Conservation (phyloP, 2,113 vertebrate genomes). For the Sebastes schlegelii region DNA sequence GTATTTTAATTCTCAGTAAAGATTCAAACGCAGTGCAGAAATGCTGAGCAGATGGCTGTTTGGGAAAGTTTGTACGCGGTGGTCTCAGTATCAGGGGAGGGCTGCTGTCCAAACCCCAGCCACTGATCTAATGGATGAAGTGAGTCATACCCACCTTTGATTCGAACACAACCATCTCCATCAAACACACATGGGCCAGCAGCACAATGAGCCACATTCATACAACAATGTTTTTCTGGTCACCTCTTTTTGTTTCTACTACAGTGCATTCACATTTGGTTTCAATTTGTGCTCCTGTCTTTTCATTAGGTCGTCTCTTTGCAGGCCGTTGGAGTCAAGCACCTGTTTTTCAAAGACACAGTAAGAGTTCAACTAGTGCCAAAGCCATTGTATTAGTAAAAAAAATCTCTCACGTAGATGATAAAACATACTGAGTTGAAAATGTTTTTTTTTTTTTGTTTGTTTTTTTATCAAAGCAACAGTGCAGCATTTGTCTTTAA, state of each 20-base stretch:
- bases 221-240: constrained; percentile 66
- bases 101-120: constrained; percentile 81
- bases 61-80: constrained; percentile 72
- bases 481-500: constrained; percentile 69
- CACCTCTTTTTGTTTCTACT: constrained; percentile 59
- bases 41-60: constrained; percentile 82
- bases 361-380: constrained; percentile 38
- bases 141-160: constrained; percentile 83
- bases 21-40: constrained; percentile 73
- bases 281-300: constrained; percentile 62
- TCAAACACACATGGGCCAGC: constrained; percentile 69
- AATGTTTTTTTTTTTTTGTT: background rate
- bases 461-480: constrained; percentile 49
- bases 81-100: constrained; percentile 74
- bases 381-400: constrained; percentile 26
- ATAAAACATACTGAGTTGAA: constrained; percentile 32
- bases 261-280: constrained; percentile 66
- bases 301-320: constrained; percentile 60
- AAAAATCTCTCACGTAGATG: constrained; percentile 40
- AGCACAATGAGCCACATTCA: constrained; percentile 73
- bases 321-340: constrained; percentile 59
- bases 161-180: constrained; percentile 69
- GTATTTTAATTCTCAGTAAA: constrained; percentile 73
- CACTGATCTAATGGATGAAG: constrained; percentile 81
- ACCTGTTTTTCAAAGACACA: constrained; percentile 69